Base-by-base conservation (phyloP, 2,888 invertebrate genomes). In the Brachyopa scutellaris region DNA sequence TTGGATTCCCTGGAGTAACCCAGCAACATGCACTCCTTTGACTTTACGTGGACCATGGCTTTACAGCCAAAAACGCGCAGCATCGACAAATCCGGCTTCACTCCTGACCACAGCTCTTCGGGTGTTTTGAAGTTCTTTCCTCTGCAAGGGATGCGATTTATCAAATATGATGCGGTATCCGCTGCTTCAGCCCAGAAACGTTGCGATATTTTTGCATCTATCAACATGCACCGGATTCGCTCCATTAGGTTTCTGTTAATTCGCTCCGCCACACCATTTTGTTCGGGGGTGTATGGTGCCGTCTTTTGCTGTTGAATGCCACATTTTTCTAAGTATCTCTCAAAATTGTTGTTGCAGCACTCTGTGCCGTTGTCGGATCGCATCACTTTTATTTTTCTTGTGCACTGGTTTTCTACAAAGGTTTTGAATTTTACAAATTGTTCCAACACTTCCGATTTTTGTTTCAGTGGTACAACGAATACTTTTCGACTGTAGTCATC, bases 401-500 rank as follows among this genome's bases (percentile, higher is more conserved):
- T 29, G 33, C 49, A 64, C 38, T 84, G 84, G 9, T 80, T 84
- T 59, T 84, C 84, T 2, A 59, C 80, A n/a, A 79, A 33, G 3
- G 33, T 67, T 64, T 85, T 85, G 33, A 85, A 85, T 36, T 84
- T 64, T 6, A 66, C 70, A 31, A 85, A 84, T 29, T 83, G 19
- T n/a, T 49, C 17, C 9, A 76, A 64, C 5, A 61, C 70, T 1
- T 79, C 76, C 2, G 61, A 59, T 61, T 85, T 85, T 1, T 51
- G 40, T 17, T 62, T 82, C 0, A 85, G 42, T 3, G 84, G 74
- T 0, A 53, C 6, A 13, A 84, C 64, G 57, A 85, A 84, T 0
- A 85, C 64, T 64, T 77, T 85, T 5, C 84, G 29, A 2, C 74
- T 76, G 19, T 47, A 84, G 74, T 89, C 88, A 85, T 90, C 90